Evolutionary conservation across 2,797 vertebrate species (phyloP).

Genomic region (Bradypus variegatus): DNA sequence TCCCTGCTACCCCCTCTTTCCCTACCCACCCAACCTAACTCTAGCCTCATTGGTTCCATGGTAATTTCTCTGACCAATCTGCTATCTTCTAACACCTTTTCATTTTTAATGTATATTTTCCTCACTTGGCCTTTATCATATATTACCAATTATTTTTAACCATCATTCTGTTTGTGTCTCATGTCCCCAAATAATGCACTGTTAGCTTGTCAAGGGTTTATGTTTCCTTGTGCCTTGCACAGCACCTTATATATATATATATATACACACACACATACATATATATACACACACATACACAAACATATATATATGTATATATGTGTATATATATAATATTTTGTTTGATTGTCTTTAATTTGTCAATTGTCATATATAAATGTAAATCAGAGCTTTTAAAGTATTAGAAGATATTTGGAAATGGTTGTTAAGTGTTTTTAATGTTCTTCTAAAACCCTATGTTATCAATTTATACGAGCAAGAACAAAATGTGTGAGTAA

Average conservation of each 20-base stretch:
- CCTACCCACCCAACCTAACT: not conserved
- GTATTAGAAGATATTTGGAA: not conserved
- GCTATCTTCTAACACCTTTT: not conserved
- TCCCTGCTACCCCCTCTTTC: not conserved
- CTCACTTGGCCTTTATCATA: not conserved
- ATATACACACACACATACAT: too few species aligned
- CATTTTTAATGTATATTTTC: not conserved
- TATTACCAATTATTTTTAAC: not conserved
- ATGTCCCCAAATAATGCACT: not conserved
- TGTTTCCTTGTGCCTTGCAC: too few species aligned
- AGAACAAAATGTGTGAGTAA: slow-evolving; percentile 20
- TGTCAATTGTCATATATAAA: not conserved
- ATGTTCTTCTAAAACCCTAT: not conserved
- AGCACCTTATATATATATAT: not conserved
- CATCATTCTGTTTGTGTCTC: not conserved
- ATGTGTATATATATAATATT: not conserved
- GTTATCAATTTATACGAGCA: slow-evolving; percentile 15
- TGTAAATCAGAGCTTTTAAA: not conserved
- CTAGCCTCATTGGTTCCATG: not conserved
- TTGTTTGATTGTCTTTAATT: not conserved
- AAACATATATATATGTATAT: too few species aligned
- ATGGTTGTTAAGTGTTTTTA: not conserved
- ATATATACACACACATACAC: too few species aligned
- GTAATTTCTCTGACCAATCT: not conserved
- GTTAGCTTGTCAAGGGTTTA: not conserved